Evolutionary conservation across 2,888 invertebrate genomes (phyloP).

Genomic region (Thymelicus lineola): DNA sequence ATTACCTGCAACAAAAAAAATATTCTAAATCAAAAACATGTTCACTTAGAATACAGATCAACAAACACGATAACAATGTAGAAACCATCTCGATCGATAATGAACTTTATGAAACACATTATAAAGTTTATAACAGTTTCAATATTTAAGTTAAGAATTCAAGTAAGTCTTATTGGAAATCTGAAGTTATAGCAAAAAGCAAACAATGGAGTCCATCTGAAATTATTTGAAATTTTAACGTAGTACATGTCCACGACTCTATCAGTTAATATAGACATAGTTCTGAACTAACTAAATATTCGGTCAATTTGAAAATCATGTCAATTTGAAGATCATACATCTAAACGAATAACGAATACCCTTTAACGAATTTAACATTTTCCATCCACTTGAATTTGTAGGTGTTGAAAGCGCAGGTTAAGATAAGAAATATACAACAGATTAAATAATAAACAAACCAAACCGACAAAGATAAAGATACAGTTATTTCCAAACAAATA

Average conservation of each 20-base stretch:
- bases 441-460: slow-evolving; percentile 5
- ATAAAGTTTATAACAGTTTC: slow-evolving; percentile 4
- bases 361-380: no score
- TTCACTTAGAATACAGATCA: slow-evolving; percentile 45
- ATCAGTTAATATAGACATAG: neutral
- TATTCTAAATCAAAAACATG: slow-evolving; percentile 53
- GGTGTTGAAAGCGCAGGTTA: neutral
- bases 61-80: slow-evolving; percentile 40
- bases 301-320: no score
- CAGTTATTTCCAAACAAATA: slow-evolving; percentile 12
- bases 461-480: slow-evolving; percentile 5
- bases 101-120: neutral
- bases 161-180: slow-evolving; percentile 7
- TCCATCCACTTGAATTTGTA: no score
- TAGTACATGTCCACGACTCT: slow-evolving; percentile 1
- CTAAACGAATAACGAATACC: no score
- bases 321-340: no score
- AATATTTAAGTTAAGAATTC: neutral
- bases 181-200: slow-evolving; percentile 17
- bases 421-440: slow-evolving; percentile 4
- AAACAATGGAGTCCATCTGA: slow-evolving; percentile 9
- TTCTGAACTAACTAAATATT: no score
- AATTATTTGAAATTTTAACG: slow-evolving; percentile 9
- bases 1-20: slow-evolving; percentile 71
- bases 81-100: neutral